These are phyloP conservation scores for Mustela nigripes DNA, from an alignment of 2,113 vertebrate genomes.

Conservation along the genomic window DNA sequence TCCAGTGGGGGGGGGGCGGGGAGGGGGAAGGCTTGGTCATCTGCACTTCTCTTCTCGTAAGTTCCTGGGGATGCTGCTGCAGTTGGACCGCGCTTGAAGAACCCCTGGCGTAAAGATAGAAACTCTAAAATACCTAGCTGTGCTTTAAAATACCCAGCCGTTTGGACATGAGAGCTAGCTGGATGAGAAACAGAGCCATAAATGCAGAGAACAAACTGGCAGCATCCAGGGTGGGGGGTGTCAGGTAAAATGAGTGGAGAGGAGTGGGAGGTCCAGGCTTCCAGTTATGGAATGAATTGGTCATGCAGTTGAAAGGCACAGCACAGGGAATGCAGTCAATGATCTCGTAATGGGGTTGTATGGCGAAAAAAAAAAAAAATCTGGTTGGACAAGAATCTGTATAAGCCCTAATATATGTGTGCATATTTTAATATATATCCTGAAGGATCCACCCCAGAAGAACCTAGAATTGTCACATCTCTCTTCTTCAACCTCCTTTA, in stretches of 20 bases:
- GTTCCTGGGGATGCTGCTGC: neutral
- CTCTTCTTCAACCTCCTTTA: constrained; percentile 31
- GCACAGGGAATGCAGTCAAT: neutral
- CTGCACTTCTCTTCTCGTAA: neutral
- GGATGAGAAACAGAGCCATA: neutral
- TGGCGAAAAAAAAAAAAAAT: neutral
- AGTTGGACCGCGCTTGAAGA: neutral
- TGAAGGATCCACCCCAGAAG: neutral
- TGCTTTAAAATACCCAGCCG: neutral
- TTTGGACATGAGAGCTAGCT: neutral
- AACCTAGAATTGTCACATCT: neutral
- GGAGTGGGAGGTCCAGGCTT: neutral
- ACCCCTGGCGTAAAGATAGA: neutral
- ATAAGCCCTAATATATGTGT: neutral
- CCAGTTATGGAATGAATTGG: neutral
- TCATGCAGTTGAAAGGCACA: neutral
- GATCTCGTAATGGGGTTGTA: neutral
- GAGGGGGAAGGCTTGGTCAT: neutral
- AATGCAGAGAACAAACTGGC: neutral
- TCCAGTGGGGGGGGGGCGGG: neutral
- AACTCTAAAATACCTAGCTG: constrained; percentile 26
- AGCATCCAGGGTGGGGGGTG: neutral
- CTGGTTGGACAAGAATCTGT: constrained; percentile 14
- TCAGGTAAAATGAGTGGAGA: neutral
- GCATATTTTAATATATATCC: constrained; percentile 20